These are phyloP conservation scores for Thereuonema tuberculata DNA, from an alignment of 1,140 invertebrate species.

Conservation along the genomic window DNA sequence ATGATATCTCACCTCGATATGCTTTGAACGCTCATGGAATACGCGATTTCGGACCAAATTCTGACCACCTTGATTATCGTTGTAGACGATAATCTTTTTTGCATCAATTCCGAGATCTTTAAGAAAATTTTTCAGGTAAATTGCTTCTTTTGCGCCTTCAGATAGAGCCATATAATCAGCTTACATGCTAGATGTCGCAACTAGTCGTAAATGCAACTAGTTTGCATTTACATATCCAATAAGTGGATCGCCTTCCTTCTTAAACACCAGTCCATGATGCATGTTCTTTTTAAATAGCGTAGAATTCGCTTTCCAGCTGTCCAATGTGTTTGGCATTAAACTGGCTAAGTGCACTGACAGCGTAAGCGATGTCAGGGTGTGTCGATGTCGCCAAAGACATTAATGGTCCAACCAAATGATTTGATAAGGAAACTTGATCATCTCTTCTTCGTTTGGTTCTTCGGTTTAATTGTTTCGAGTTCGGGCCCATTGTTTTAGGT, in stretches of 20 bases:
- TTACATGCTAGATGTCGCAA: not conserved
- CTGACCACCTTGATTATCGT: constrained; percentile 31
- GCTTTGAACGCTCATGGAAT: constrained; percentile 29
- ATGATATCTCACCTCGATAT: constrained; percentile 30
- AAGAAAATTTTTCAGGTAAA: not conserved
- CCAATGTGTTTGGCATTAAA: constrained; percentile 30
- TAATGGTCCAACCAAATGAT: constrained; percentile 10
- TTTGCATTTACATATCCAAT: not conserved
- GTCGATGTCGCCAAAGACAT: not conserved
- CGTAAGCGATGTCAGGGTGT: constrained; percentile 25
- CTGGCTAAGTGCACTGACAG: constrained; percentile 25
- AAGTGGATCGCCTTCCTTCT: not conserved
- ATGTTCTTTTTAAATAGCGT: not conserved
- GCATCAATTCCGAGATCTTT: not conserved
- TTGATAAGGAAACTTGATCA: constrained; percentile 14
- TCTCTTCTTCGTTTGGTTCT: constrained; percentile 14
- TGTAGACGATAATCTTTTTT: constrained; percentile 4
- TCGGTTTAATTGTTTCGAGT: not conserved
- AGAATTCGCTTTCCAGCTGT: constrained; percentile 7
- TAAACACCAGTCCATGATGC: constrained; percentile 1
- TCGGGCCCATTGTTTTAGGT: constrained; percentile 12
- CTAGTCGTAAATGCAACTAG: not conserved
- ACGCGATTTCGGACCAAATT: constrained; percentile 30
- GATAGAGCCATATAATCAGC: not conserved
- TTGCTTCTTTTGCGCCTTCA: not conserved